Evolutionary conservation across 2,113 vertebrate genomes (phyloP), one percentile per base, ranked within the genome.

Genomic region (Aspidoscelis tigris): DNA sequence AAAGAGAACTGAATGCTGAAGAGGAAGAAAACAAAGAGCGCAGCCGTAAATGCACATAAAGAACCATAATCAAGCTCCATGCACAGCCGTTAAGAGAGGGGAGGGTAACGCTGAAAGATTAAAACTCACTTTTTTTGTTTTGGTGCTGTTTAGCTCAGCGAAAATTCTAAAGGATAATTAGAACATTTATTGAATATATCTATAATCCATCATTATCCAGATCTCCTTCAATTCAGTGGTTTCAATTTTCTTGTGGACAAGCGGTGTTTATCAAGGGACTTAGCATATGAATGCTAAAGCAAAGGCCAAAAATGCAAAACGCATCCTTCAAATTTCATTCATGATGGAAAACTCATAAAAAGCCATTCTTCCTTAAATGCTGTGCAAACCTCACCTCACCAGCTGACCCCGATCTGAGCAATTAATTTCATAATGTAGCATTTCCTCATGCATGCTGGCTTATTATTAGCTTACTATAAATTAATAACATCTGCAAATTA

Each of bases 401-500:
- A 94, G 92, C 96, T 96, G 95, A 96, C 93, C 95, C 93, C 93
- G 93, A 95, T 96, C 92, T 93, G 93, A 93, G 93, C 90, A 94
- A 96, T 96, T 95, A 95, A 95, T 96, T 95, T 88, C 89, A 93
- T 94, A 96, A 96, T 94, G 90, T 95, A 93, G 92, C 94, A 92
- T 96, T 96, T 94, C 89, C 93, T 85, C 58, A 87, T 47, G 89
- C 33, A 65, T 69, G 83, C 90, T 87, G 91, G 94, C 93, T 95
- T 95, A 93, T 96, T 95, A 96, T 96, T 95, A 94, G 94, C 91
- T 87, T 90, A 86, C 92, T 95, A 92, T 94, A 96, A 95, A 95
- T 96, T 95, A 96, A 96, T 96, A 95, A 96, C 92, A 95, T 95
- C 93, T 94, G 90, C 93, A 95, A 95, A 95, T 96, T 94, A 96